These are phyloP conservation scores for Noctua pronuba DNA, from an alignment of 2,888 invertebrate genomes.

Conservation along the genomic window DNA sequence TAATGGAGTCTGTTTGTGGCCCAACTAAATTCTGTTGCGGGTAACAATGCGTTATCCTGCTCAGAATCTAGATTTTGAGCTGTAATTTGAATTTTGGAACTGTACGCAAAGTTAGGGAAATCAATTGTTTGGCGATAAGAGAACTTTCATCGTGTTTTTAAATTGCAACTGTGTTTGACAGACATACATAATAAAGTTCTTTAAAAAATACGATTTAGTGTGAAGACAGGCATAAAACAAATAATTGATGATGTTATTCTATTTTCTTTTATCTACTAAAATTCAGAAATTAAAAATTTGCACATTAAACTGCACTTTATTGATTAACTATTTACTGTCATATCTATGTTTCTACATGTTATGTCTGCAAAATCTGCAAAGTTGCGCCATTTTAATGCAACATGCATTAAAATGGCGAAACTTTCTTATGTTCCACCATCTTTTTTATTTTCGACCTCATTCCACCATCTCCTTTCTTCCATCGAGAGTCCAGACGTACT, in stretches of 20 bases:
- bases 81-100: not conserved
- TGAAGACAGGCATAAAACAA: not conserved
- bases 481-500: no score
- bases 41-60: slow-evolving; percentile 36
- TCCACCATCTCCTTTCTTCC: no score
- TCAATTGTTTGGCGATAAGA: not conserved
- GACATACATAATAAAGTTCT: no score
- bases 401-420: not conserved
- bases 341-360: not conserved
- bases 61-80: slow-evolving; percentile 9
- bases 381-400: no score
- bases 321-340: not conserved
- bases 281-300: not conserved
- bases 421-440: not conserved
- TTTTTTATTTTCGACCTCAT: no score
- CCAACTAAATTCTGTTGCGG: slow-evolving; percentile 61
- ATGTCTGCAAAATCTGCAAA: not conserved
- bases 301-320: not conserved
- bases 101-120: not conserved
- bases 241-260: not conserved
- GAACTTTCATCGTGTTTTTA: not conserved
- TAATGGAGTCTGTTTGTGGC: slow-evolving; percentile 72
- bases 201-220: no score
- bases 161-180: not conserved
- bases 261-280: not conserved